Base-by-base conservation (phyloP, 2,113 vertebrate genomes). In the Bostrychus sinensis region DNA sequence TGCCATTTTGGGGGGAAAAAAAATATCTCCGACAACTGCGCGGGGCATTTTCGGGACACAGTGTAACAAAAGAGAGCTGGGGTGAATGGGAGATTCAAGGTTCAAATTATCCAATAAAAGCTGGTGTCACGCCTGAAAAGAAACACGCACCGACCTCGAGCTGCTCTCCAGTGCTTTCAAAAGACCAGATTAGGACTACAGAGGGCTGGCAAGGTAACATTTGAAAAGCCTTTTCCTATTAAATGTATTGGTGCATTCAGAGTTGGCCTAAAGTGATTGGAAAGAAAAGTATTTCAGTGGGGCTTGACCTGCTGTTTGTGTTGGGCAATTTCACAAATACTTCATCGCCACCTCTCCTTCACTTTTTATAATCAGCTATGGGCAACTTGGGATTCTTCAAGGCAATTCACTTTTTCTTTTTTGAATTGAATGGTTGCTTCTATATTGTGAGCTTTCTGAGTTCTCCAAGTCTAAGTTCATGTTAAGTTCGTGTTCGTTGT, bases 31-130 rank as follows among this genome's bases (percentile, higher is more conserved):
- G 30, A 11, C n/a, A 36, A 59, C 7, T 3, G 48, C 4, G 9
- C 14, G 19, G 37, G 50, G 56, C 12, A n/a, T 72, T 67, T 54
- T 32, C 55, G 39, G 30, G 32, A 46, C 39, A 37, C 30, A 11
- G 19, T 55, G 41, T 22, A 23, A 59, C 62, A 68, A 56, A 19
- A 62, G 46, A n/a, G 23, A 51, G 37, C 17, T n/a, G 6, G 1
- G 3, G 41, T 56, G 41, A 72, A 57, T 37, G 37, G 10, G 42
- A 51, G 55, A 70, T 58, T 32, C 45, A 66, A 14, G 19, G 64
- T 65, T 78, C 51, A 60, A 51, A 68, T 68, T 17, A 70, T 56
- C 56, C 46, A 75, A 75, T 72, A 56, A 69, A 69, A 56, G 19
- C 48, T 23, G 4, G 14, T 62, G 62, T 60, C 25, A 56, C 17